These are phyloP conservation scores for Melierax canorus DNA, from an alignment of 2,113 vertebrate genomes.

Conservation along the genomic window DNA sequence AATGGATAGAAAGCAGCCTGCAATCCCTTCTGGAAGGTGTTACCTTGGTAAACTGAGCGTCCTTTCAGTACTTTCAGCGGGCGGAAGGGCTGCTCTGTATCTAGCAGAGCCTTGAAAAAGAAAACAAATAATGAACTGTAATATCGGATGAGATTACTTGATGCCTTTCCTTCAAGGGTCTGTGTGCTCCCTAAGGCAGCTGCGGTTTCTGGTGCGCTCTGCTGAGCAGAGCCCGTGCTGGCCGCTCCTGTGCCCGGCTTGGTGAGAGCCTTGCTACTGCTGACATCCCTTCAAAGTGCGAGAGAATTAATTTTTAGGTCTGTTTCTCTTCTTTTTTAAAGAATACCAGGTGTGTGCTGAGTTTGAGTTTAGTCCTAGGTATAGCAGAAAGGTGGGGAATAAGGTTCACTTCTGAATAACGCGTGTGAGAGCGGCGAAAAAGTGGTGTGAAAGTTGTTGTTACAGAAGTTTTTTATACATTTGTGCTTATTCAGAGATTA, in stretches of 20 bases:
- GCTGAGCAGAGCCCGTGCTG: background rate
- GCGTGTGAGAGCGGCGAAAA: fast-evolving
- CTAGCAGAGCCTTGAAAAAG: background rate
- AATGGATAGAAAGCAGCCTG: background rate
- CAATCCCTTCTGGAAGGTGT: background rate
- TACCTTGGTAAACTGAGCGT: no score
- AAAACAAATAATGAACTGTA: no score
- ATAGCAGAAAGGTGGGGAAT: background rate
- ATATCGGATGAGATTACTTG: background rate
- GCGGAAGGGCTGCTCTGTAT: background rate
- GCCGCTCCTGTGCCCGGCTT: background rate
- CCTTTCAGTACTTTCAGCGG: background rate
- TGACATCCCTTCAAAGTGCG: background rate
- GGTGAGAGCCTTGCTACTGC: background rate
- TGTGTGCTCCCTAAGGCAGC: background rate
- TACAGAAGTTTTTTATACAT: background rate
- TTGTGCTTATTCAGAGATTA: background rate
- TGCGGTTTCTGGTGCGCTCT: background rate
- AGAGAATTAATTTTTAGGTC: background rate
- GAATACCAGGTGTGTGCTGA: background rate
- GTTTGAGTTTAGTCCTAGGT: background rate
- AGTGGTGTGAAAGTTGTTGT: background rate
- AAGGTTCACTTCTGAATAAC: background rate
- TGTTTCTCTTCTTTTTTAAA: background rate
- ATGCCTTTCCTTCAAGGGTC: background rate